Evolutionary conservation across 2,113 vertebrate species (phyloP), one percentile per base, ranked within the genome.

Genomic region (Odocoileus hemionus): DNA sequence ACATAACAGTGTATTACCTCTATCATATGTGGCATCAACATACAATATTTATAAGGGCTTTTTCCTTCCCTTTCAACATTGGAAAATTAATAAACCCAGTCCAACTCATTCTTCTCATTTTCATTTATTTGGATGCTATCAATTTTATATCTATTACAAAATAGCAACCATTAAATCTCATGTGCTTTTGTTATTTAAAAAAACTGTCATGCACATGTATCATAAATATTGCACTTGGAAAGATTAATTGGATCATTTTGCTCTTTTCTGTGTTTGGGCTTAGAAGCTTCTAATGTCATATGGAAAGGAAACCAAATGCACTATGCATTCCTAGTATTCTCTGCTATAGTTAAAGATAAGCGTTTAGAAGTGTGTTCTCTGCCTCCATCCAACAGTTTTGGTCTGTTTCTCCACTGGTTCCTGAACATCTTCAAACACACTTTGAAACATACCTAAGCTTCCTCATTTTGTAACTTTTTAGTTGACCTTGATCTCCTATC

Each of bases 141-240:
- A 60, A 93, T 91, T 93, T 95, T 95, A 23, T 95, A 95, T 93
- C 67, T 94, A 45, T 86, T 96, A 78, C 21, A 96, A 89, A 97
- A 76, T 64, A 95, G 39, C 39, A 88, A 60, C 39, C 1, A 2
- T 91, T 94, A 96, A 93, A 95, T 95, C 39, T 92, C 55, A 3
- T 89, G 45, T 67, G 16, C 25, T 43, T 76, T 94, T 93, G 58
- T 55, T 83, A 52, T 64, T 74, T 2, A 60, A 94, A 80, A 33
- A 90, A 85, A 60, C 67, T 39, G 19, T 95, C 47, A 58, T 85
- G 17, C 6, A 47, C 17, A 70, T 54, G 33, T 85, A 91, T 85
- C 19, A 11, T 67, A 96, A 96, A 89, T 91, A 91, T 36, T 93
- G 82, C 26, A 96, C 39, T 23, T 36, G 74, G 80, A 80, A 88